phyloP scores from a whole-genome alignment of 2,797 vertebrate genomes.

The Clamator glandarius region DNA sequence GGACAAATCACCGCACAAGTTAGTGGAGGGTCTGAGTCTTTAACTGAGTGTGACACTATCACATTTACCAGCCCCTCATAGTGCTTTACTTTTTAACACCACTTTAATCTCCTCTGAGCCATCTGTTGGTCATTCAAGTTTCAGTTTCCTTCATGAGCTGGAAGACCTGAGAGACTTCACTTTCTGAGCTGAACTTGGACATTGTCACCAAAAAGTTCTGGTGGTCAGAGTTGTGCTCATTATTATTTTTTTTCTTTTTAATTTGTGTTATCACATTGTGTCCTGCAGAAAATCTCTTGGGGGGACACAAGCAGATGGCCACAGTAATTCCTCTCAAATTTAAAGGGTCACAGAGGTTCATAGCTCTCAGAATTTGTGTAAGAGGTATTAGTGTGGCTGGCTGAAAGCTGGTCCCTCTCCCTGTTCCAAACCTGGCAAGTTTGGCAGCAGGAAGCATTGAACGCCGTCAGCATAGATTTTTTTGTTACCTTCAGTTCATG shows the following conservation, averaged over 20 bases:
- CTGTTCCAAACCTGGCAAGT: background rate
- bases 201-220: background rate
- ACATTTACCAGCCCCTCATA: constrained; percentile 28
- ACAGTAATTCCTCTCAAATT: constrained; percentile 36
- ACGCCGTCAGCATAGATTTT: constrained; percentile 1
- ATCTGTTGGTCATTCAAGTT: constrained; percentile 58
- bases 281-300: constrained; percentile 5
- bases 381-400: background rate
- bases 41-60: constrained; percentile 13
- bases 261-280: background rate
- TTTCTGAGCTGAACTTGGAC: background rate
- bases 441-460: constrained; percentile 13
- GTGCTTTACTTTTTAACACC: constrained; percentile 51
- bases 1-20: background rate
- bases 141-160: constrained; percentile 1
- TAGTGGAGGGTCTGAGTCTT: background rate
- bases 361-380: background rate
- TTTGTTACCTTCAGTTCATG: background rate
- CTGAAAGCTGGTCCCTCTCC: background rate
- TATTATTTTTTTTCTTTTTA: background rate
- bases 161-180: background rate
- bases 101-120: constrained; percentile 58
- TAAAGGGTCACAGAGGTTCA: constrained; percentile 31
- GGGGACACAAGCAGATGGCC: constrained; percentile 41
- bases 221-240: background rate